Conservation (phyloP, 2,888 invertebrate genomes). For the Sminthurides aquaticus region DNA sequence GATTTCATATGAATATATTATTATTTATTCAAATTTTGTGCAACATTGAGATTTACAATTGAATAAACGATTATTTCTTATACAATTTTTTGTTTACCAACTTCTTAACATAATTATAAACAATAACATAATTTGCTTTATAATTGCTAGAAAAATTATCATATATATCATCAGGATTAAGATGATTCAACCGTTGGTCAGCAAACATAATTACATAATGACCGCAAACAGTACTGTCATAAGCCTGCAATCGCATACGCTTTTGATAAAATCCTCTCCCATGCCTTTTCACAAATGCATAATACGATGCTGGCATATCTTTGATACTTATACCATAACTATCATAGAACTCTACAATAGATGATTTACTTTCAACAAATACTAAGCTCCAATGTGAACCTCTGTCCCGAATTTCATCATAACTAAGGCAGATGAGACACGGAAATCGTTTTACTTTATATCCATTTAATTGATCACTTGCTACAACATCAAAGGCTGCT, state of each 20-base stretch:
- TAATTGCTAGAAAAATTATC: no score
- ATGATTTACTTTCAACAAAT: constrained; percentile 1
- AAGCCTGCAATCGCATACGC: constrained; percentile 6
- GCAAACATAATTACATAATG: constrained; percentile 11
- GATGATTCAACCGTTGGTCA: constrained; percentile 4
- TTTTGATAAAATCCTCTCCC: constrained; percentile 5
- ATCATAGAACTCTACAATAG: constrained; percentile 18
- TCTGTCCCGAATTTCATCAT: not conserved
- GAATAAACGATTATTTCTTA: no score
- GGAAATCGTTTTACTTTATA: constrained; percentile 15
- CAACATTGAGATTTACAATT: no score
- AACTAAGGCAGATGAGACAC: constrained; percentile 17
- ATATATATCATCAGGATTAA: no score
- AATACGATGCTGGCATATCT: constrained; percentile 13
- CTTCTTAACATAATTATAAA: no score
- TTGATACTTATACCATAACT: constrained; percentile 19
- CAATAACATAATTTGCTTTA: no score
- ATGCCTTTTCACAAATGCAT: constrained; percentile 15
- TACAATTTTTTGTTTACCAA: no score
- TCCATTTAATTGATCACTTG: constrained; percentile 18
- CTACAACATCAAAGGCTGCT: constrained; percentile 14
- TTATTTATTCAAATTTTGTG: no score
- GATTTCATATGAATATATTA: no score
- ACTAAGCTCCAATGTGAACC: constrained; percentile 25
- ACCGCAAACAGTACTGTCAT: constrained; percentile 9